Base-by-base conservation (phyloP, 1,140 invertebrate species). In the Drosophila sturtevanti region DNA sequence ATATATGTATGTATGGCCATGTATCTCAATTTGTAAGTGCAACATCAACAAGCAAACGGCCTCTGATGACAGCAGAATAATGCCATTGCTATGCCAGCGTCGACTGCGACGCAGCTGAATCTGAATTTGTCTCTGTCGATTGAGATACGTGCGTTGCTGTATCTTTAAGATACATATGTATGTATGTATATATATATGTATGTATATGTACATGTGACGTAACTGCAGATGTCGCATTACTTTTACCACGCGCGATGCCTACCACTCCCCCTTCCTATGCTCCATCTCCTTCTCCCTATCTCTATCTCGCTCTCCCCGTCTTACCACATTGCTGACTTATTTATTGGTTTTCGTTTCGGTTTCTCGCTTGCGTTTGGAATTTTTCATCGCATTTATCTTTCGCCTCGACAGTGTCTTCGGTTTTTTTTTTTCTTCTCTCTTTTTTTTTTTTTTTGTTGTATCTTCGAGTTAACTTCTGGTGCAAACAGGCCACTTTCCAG, bases 331-430 rank as follows among this genome's bases (percentile, higher is more conserved):
- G 35, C 60, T 38, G 61, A 62, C 61, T 74, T 74, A 66, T 79
- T 74, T 79, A 79, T 79, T 78, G 77, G 62, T 66, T 79, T 73
- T 68, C 77, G 63, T 54, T 79, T 64, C 77, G 41, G 52, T 54
- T 37, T 44, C 38, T 66, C 27, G n/a, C 41, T 48, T 58, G 21
- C 24, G 18, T 51, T 58, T 70, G 77, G 77, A 79, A 79, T 79
- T 41, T 74, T 55, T 38, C 58, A 11, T n/a, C 18, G 51, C 51
- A 31, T 21, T 34, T 54, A 22, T 16, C 52, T 72, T 21, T 54
- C 55, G 62, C 69, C 61, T 16, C 34, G 48, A 21, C 24, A 6
- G 31, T 14, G 3, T 5, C 38, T 10, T 16, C 27, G 21, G 22
- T 24, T 48, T 41, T 27, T 41, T 51, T n/a, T n/a, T n/a, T n/a